These are phyloP conservation scores for Drosophila cracens DNA, from an alignment of 2,888 invertebrate genomes.

Conservation along the genomic window DNA sequence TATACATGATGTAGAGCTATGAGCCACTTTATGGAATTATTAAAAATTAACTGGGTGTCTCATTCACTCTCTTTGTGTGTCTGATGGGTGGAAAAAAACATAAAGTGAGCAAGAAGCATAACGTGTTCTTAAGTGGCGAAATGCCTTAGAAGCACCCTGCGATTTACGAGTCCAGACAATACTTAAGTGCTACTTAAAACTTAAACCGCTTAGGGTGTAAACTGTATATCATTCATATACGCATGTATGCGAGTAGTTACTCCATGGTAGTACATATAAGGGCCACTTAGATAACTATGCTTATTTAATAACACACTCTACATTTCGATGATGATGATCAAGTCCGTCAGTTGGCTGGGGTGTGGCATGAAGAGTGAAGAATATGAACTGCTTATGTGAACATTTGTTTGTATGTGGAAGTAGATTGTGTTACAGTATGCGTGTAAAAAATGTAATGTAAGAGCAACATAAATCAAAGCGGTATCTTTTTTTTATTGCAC, in stretches of 20 bases:
- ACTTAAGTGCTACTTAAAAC: conserved; percentile 80
- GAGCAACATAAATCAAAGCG: conserved; percentile 65
- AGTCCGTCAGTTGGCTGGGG: conserved; percentile 65
- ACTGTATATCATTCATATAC: conserved; percentile 51
- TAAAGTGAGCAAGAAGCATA: conserved; percentile 36
- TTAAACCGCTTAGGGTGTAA: conserved; percentile 72
- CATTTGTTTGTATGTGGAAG: conserved; percentile 14
- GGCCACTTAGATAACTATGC: conserved; percentile 59
- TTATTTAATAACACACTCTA: conserved; percentile 70
- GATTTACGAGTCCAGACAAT: conserved; percentile 76
- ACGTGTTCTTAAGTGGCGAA: conserved; percentile 62
- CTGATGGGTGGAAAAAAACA: conserved; percentile 4
- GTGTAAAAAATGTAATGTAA: conserved; percentile 38
- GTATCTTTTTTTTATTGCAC: conserved; percentile 28
- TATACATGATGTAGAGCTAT: conserved; percentile 23
- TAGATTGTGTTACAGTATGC: conserved; percentile 14
- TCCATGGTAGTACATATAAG: conserved; percentile 15
- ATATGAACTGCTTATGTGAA: conserved; percentile 33
- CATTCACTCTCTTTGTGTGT: neutral
- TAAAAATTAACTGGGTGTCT: conserved; percentile 31
- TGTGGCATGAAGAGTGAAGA: conserved; percentile 47
- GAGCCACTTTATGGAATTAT: conserved; percentile 31
- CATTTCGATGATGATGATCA: conserved; percentile 81
- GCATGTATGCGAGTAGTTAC: conserved; percentile 24
- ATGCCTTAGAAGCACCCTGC: conserved; percentile 56